These are phyloP conservation scores for Brachylomia viminalis DNA, from an alignment of 2,888 invertebrate genomes.

Conservation along the genomic window DNA sequence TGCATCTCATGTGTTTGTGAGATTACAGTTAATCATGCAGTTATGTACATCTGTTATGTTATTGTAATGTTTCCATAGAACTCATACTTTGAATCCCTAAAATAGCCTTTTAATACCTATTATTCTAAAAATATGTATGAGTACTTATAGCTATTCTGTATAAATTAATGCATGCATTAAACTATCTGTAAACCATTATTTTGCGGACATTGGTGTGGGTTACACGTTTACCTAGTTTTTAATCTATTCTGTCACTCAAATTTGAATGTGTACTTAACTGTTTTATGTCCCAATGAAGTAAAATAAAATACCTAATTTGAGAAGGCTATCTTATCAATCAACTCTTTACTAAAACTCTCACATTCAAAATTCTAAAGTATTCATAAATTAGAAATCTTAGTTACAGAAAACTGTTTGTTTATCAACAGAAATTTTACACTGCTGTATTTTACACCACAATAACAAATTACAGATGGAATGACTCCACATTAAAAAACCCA, in stretches of 20 bases:
- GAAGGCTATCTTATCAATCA: neutral
- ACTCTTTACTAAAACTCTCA: neutral
- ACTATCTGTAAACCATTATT: no score
- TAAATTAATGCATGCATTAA: no score
- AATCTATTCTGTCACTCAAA: no score
- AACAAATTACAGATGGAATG: slow-evolving; percentile 91
- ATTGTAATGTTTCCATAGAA: neutral
- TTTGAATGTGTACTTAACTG: no score
- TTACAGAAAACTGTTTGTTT: slow-evolving; percentile 37
- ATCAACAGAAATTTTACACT: neutral
- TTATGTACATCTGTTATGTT: neutral
- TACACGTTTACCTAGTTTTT: no score
- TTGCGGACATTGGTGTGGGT: no score
- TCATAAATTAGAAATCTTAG: neutral
- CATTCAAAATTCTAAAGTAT: neutral
- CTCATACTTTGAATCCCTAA: neutral
- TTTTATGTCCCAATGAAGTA: no score
- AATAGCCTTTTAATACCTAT: no score
- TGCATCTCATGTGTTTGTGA: neutral
- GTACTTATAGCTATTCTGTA: no score
- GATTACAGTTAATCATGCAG: slow-evolving; percentile 2
- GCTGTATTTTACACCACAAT: slow-evolving; percentile 5
- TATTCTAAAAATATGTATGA: no score
- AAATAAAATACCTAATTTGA: no score
- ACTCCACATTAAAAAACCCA: slow-evolving; percentile 91